Evolutionary conservation across 2,888 invertebrate genomes (phyloP), one percentile per base, ranked within the genome.

Genomic region (Thecocarcelia acutangulata): DNA sequence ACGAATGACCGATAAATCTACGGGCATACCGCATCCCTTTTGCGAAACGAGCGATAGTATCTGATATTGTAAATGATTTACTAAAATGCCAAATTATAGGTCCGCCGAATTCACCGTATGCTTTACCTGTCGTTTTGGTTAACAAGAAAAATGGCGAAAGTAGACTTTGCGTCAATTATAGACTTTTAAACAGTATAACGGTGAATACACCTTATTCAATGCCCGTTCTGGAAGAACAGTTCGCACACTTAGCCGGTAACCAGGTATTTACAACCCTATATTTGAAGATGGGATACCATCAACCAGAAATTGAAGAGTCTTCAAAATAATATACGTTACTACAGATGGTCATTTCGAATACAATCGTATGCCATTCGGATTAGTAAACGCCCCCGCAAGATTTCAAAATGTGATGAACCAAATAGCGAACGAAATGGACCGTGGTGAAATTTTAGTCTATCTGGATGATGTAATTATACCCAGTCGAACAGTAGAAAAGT

Each of bases 361-460:
- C 24, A 84, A 80, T 40, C 46, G 75, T 3, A 80, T 84, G 77
- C 78, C 83, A 8, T 83, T 80, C 40, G 84, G 82, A 3, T 40
- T 83, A 4, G 72, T 80, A 19, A 84, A 83, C 42, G 81, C 83
- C 1, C 83, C 84, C 6, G 72, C 80, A 2, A 79, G 80, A 4
- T 54, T 83, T 17, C 83, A 84, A 19, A 28, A 33, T 1, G 37
- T 78, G 19, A 83, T 84, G 79, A 80, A 82, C 11, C 44, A 56
- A 13, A 8, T 80, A 11, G n/a, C 70, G 9, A 19, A 28, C 6
- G n/a, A 42, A 4, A 48, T 54, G 48, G 19, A 61, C 1, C 61
- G 44, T 4, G 69, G 54, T 46, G 54, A 54, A 13, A 52, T 63
- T n/a, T 28, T 69, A 15, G 69, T 50, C 0, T 75, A 75, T 15